Evolutionary conservation across 1,140 invertebrate genomes (phyloP).

Genomic region (Trachymyrmex septentrionalis): DNA sequence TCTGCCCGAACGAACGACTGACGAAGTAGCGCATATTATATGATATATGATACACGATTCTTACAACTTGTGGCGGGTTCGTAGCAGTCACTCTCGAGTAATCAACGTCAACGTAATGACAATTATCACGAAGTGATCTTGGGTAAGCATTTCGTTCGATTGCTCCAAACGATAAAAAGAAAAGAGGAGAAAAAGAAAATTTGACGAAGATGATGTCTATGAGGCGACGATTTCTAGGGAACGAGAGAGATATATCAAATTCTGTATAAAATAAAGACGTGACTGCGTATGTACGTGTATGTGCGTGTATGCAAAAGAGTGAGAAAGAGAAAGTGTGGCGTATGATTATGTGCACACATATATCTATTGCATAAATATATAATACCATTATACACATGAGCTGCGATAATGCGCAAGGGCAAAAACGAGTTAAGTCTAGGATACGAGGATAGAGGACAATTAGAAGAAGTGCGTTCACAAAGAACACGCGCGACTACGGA

Average conservation of each 20-base stretch:
- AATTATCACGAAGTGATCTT: constrained; percentile 35
- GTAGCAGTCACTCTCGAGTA: constrained; percentile 37
- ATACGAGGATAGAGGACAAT: constrained; percentile 62
- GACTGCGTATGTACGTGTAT: constrained; percentile 38
- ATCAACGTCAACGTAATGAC: constrained; percentile 36
- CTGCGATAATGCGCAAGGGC: constrained; percentile 43
- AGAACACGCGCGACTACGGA: constrained; percentile 32
- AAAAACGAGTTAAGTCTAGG: constrained; percentile 69
- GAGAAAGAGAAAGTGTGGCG: constrained; percentile 30
- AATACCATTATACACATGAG: constrained; percentile 68
- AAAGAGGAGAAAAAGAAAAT: constrained; percentile 27
- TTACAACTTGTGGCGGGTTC: constrained; percentile 49
- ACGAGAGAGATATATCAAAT: constrained; percentile 72
- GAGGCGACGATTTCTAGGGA: constrained; percentile 63
- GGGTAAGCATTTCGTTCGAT: constrained; percentile 60
- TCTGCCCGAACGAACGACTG: constrained; percentile 62
- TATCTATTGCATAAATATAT: constrained; percentile 67
- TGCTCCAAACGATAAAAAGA: constrained; percentile 49
- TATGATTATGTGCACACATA: constrained; percentile 63
- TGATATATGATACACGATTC: constrained; percentile 39
- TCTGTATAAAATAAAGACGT: constrained; percentile 68
- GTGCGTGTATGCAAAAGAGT: constrained; percentile 42
- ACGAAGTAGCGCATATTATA: constrained; percentile 52
- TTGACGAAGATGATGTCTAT: constrained; percentile 67
- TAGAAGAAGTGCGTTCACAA: constrained; percentile 60